Conservation (phyloP, 2,797 vertebrate genomes). For the Telmatherina bonti region DNA sequence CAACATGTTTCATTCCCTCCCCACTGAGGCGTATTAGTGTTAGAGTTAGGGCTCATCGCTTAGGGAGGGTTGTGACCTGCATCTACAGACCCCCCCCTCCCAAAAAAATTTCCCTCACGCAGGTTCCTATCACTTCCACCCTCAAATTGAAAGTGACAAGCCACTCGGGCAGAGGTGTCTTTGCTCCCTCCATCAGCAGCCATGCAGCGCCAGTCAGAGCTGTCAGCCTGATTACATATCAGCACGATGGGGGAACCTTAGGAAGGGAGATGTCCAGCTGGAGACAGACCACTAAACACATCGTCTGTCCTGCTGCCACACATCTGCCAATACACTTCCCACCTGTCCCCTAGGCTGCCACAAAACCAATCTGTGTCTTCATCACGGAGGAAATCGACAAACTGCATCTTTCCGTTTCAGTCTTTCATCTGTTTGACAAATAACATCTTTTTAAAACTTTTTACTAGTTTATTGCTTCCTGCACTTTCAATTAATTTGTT, state of each 20-base stretch:
- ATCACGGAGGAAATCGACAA: conserved; percentile 34
- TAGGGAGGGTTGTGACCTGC: conserved; percentile 61
- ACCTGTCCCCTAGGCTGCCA: conserved; percentile 62
- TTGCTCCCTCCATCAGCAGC: conserved; percentile 66
- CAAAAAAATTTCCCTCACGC: conserved; percentile 23
- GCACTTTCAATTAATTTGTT: conserved; percentile 1
- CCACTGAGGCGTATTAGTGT: conserved; percentile 56
- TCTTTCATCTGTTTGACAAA: conserved; percentile 8
- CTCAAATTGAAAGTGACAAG: conserved; percentile 84
- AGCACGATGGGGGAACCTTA: conserved; percentile 54
- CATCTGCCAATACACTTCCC: conserved; percentile 66
- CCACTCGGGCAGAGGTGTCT: conserved; percentile 79
- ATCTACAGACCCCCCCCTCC: conserved; percentile 29
- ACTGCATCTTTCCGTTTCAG: conserved; percentile 5
- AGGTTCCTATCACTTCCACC: conserved; percentile 73
- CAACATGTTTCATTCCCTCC: conserved; percentile 49
- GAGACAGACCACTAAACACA: conserved; percentile 75
- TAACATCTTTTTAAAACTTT: neutral
- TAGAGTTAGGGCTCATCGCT: conserved; percentile 70
- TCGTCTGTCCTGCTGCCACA: conserved; percentile 66
- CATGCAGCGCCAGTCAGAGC: conserved; percentile 75
- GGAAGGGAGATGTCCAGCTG: conserved; percentile 73
- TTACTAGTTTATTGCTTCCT: neutral
- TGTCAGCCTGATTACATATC: conserved; percentile 81
- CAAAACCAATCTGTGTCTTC: conserved; percentile 56